Evolutionary conservation across 2,888 invertebrate genomes (phyloP).

Genomic region (Drepana falcataria): DNA sequence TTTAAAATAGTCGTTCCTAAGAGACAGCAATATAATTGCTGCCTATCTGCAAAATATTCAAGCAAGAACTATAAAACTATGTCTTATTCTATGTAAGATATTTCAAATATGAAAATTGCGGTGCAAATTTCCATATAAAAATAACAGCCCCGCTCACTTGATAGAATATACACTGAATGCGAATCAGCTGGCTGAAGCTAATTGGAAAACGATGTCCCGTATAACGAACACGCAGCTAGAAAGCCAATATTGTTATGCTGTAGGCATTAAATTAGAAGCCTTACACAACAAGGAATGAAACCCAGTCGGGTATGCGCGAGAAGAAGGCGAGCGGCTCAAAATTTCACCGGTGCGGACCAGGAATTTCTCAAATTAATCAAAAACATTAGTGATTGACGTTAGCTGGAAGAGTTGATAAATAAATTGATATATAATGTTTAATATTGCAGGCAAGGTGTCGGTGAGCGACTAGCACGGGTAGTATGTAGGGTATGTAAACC

Average conservation of each 20-base stretch:
- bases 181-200: background rate
- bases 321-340: background rate
- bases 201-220: slow-evolving; percentile 2
- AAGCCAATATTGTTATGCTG: background rate
- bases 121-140: background rate
- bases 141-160: background rate
- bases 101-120: background rate
- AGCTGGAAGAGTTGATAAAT: too few relatives aligned
- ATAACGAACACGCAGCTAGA: background rate
- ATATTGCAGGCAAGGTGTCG: background rate
- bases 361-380: background rate
- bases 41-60: too few relatives aligned
- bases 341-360: background rate
- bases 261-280: background rate
- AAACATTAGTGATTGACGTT: too few relatives aligned
- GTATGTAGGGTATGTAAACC: slow-evolving; percentile 47
- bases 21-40: too few relatives aligned
- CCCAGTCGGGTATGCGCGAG: background rate
- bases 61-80: too few relatives aligned
- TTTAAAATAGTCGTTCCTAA: too few relatives aligned
- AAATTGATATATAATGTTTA: too few relatives aligned
- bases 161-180: background rate
- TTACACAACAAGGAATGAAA: background rate
- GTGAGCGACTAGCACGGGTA: slow-evolving; percentile 10
- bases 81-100: too few relatives aligned